Evolutionary conservation across 1,140 invertebrate species (phyloP).

Genomic region (Chymomyza costata): DNA sequence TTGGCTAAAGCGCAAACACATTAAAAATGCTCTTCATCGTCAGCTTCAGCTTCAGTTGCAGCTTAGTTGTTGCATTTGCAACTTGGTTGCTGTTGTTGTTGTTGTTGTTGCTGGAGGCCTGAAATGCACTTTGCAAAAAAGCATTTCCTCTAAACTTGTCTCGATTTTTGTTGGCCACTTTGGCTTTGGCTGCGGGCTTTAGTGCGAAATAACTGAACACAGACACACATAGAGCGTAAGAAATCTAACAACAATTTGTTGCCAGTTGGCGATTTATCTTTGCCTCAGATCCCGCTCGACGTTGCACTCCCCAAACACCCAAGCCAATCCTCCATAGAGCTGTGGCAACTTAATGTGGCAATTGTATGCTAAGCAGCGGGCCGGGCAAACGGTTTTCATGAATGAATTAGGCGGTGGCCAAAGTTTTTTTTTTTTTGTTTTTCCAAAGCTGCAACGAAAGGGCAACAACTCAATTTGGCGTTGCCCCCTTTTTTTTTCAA

Average conservation of each 20-base stretch:
- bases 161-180: constrained; percentile 59
- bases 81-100: constrained; percentile 13
- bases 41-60: too few relatives aligned
- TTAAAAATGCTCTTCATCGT: constrained; percentile 57
- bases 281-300: constrained; percentile 5
- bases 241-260: constrained; percentile 17
- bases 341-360: constrained; percentile 70
- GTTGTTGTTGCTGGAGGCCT: constrained; percentile 39
- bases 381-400: constrained; percentile 59
- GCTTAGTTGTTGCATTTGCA: constrained; percentile 7
- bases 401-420: constrained; percentile 64
- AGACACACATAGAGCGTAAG: too few relatives aligned
- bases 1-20: constrained; percentile 70
- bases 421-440: too few relatives aligned
- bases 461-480: constrained; percentile 72
- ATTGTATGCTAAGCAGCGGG: constrained; percentile 69
- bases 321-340: constrained; percentile 6
- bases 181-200: constrained; percentile 50
- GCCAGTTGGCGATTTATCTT: constrained; percentile 62
- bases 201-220: constrained; percentile 56
- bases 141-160: constrained; percentile 68
- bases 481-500: too few relatives aligned
- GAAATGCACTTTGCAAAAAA: constrained; percentile 71
- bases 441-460: constrained; percentile 46
- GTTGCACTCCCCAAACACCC: neutral